Evolutionary conservation across 2,888 invertebrate genomes (phyloP), one percentile per base, ranked within the genome.

Genomic region (Crossocerus cetratus): DNA sequence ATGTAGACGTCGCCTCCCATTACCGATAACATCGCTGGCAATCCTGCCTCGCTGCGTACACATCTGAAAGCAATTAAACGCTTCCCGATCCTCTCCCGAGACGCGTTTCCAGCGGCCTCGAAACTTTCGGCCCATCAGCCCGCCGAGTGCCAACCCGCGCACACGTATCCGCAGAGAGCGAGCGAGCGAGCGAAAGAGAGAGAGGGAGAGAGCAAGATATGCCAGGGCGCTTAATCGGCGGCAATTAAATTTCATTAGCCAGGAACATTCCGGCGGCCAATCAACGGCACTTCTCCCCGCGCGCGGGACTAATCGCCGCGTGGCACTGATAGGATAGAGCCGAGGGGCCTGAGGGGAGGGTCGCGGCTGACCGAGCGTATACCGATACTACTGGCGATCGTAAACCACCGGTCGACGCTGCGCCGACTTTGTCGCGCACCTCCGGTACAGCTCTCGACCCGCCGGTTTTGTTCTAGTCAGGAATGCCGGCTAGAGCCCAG

Each of bases 201-300:
- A 8, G 3, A 32, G 64, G 44, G 22, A 22, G 32, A 58, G 68
- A 4, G 54, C 42, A 55, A 63, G 65, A 73, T 70, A 76, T 44
- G 68, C 20, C 45, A 64, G 14, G 62, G 32, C 45, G 45, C 54
- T 65, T 65, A 71, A 64, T 73, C 76, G 74, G 20, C 21, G 69
- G 71, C 76, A 76, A 74, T 78, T 78, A 78, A 78, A 78, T 76
- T 78, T 78, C 77, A 78, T 78, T 78, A 78, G 77, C 74, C 60
- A 49, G 32, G 43, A 62, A 78, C 76, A 67, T 76, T 71, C 74
- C 64, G 8, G 16, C 55, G 23, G 53, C 76, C 74, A 76, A 78
- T 78, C 77, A 71, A 69, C 74, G 74, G 74, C 72, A 72, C 72
- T 77, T 32, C 75, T 67, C 65, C 69, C 56, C 65, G 69, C 43